Evolutionary conservation across 2,113 vertebrate genomes (phyloP).

Genomic region (Orycteropus afer): DNA sequence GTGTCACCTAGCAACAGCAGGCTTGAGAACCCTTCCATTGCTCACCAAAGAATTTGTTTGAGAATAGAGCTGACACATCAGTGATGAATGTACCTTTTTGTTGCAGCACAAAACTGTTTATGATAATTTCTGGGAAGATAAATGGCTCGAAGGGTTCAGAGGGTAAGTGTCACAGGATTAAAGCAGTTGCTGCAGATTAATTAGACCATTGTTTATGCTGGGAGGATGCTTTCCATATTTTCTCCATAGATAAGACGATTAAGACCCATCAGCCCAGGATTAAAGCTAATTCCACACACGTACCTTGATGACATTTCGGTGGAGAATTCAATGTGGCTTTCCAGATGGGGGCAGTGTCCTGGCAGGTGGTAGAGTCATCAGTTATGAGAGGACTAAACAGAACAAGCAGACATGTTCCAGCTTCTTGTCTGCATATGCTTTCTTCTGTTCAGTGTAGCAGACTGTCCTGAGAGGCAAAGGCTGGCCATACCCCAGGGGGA

Average conservation of each 20-base stretch:
- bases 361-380: not conserved
- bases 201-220: constrained; percentile 19
- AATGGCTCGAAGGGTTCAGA: not conserved
- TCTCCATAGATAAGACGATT: constrained; percentile 62
- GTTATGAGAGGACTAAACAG: constrained; percentile 17
- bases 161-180: not conserved
- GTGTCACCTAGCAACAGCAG: constrained; percentile 20
- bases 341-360: not conserved
- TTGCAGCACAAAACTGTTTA: not conserved
- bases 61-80: not conserved
- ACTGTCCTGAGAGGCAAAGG: not conserved
- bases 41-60: not conserved
- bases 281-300: constrained; percentile 40
- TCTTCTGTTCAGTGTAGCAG: not conserved
- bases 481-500: not conserved
- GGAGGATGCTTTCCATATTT: constrained; percentile 39
- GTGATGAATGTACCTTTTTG: not conserved
- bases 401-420: not conserved
- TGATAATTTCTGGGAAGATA: constrained; percentile 27
- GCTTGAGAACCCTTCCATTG: not conserved
- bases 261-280: constrained; percentile 53
- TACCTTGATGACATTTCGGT: constrained; percentile 23
- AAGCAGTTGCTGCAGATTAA: not conserved
- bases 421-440: not conserved
- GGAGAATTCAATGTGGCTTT: constrained; percentile 35